Evolutionary conservation across 2,113 vertebrate species (phyloP), one percentile per base, ranked within the genome.

Genomic region (Trogon surrucura): DNA sequence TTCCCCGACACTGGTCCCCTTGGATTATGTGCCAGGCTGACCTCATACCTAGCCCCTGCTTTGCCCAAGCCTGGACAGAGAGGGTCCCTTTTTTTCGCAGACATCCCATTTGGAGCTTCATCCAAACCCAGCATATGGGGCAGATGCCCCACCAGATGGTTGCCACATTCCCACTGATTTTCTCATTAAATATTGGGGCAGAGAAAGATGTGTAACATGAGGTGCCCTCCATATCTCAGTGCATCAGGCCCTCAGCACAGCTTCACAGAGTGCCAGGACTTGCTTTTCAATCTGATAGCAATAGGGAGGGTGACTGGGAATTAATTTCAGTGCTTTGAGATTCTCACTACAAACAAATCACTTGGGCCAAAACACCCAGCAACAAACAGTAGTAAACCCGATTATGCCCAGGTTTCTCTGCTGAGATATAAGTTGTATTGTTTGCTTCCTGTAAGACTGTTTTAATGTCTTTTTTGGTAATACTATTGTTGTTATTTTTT

Each of bases 221-320:
- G 57, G 5, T 80, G 13, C 20, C 74, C 71, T 83, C 79, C 60
- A 4, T 30, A 13, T 62, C 74, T 70, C 36, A 82, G 66, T 21
- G 8, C 53, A 73, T 83, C 91, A 66, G 50, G 36, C 65, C 34
- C 65, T 81, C 5, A 0, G 79, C 58, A 36, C 64, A 69, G 75
- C 54, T 69, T 92, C 74, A 53, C 0, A 0, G 44, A 38, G 12
- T 89, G 93, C 57, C 90, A 93, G 36, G 82, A 80, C 85, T 75
- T 54, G 79, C 47, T 92, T 71, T 96, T 80, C 75, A 78, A 88
- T 80, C 96, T 96, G 92, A 90, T 66, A 83, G 36, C 72, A 29
- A 9, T 1, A 9, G 91, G 72, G 58, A 96, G 65, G 26, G 64
- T 72, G 77, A 91, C 89, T 93, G 70, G 69, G 56, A 95, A 91